A percentile compares a stretch with the other conserved stretches of the same genome.
phyloP scores from a whole-genome alignment of 1,140 invertebrate species.

The Popillia japonica region DNA sequence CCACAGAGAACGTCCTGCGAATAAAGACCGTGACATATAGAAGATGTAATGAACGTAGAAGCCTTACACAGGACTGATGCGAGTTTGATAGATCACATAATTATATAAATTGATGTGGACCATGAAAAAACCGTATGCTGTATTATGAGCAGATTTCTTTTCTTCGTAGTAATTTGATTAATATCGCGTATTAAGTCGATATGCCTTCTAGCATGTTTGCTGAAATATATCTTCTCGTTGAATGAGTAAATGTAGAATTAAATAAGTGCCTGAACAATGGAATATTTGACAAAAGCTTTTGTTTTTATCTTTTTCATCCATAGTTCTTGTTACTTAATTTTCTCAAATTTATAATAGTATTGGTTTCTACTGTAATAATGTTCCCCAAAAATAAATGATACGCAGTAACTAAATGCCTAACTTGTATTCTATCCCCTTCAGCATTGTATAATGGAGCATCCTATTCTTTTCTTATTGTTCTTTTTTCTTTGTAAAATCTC shows the following conservation, averaged over 20 bases:
- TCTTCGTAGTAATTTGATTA: neutral
- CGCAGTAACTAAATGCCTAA: too few relatives aligned
- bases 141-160: neutral
- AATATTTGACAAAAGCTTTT: too few relatives aligned
- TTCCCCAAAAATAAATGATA: too few relatives aligned
- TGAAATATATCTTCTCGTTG: neutral
- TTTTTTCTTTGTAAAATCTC: neutral
- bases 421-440: too few relatives aligned
- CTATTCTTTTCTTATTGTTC: too few relatives aligned
- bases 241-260: too few relatives aligned
- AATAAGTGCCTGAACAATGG: too few relatives aligned
- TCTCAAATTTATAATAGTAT: too few relatives aligned
- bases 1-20: neutral
- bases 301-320: too few relatives aligned
- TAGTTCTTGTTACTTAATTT: too few relatives aligned
- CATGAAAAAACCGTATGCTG: neutral
- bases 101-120: constrained; percentile 15
- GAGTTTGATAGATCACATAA: neutral
- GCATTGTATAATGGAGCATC: too few relatives aligned
- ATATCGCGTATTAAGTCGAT: neutral
- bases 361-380: too few relatives aligned
- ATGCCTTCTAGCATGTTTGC: neutral
- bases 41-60: neutral
- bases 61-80: neutral
- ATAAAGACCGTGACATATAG: neutral